phyloP scores from a whole-genome alignment of 2,888 invertebrate species.

The Mythimna pallens region DNA sequence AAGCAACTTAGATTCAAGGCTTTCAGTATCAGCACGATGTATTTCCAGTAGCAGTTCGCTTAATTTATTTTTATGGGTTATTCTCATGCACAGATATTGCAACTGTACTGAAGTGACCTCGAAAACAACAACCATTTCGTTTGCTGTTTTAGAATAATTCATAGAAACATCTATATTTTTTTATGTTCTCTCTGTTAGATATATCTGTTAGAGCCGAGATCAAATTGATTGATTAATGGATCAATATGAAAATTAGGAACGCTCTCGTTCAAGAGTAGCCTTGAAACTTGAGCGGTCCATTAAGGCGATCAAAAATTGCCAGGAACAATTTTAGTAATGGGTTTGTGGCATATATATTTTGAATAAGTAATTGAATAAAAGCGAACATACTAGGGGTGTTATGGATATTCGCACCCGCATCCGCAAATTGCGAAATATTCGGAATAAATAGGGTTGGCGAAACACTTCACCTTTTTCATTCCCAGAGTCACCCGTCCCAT shows the following conservation, averaged over 20 bases:
- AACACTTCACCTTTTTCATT: no score
- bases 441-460: no score
- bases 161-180: conserved; percentile 13
- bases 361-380: not conserved
- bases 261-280: conserved; percentile 24
- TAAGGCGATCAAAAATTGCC: conserved; percentile 34
- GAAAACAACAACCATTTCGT: conserved; percentile 9
- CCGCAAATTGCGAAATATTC: no score
- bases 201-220: conserved; percentile 28
- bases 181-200: not conserved
- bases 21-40: conserved; percentile 25
- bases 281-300: conserved; percentile 44
- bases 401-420: no score
- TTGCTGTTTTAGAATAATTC: conserved; percentile 27
- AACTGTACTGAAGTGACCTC: conserved; percentile 38
- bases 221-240: conserved; percentile 55
- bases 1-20: conserved; percentile 28
- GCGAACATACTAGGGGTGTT: no score
- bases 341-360: conserved; percentile 9
- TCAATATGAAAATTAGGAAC: conserved; percentile 48
- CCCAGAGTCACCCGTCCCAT: not conserved
- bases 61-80: conserved; percentile 46
- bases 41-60: conserved; percentile 24
- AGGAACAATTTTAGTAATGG: conserved; percentile 22
- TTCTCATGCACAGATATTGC: conserved; percentile 59